Percentiles rank a stretch among this genome's conserved stretches.
phyloP scores from a whole-genome alignment of 2,888 invertebrate genomes.

The Lamproptera curius region DNA sequence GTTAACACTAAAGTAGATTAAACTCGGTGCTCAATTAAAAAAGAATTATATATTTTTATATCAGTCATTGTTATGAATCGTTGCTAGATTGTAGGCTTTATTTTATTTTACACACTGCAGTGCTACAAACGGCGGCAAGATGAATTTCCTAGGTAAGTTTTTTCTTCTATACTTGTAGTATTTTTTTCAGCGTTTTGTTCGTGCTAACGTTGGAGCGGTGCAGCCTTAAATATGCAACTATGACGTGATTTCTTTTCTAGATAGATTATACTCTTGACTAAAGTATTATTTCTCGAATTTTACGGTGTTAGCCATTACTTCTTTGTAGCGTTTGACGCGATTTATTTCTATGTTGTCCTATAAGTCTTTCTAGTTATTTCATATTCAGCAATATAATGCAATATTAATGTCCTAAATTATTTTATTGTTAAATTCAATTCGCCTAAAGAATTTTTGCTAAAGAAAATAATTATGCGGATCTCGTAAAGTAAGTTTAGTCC shows the following conservation, averaged over 20 bases:
- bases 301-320: too few relatives aligned
- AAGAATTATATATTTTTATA: constrained; percentile 61
- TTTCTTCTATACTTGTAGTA: constrained; percentile 26
- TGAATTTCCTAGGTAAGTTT: constrained; percentile 72
- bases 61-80: constrained; percentile 58
- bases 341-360: too few relatives aligned
- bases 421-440: too few relatives aligned
- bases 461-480: too few relatives aligned
- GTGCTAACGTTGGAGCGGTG: constrained; percentile 2
- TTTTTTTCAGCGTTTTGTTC: constrained; percentile 10
- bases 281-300: too few relatives aligned
- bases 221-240: constrained; percentile 1
- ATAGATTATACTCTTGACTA: constrained; percentile 1
- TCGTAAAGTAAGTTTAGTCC: too few relatives aligned
- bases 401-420: too few relatives aligned
- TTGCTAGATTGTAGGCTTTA: constrained; percentile 44
- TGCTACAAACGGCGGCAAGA: constrained; percentile 44
- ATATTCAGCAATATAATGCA: too few relatives aligned
- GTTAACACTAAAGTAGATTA: constrained; percentile 56
- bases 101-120: constrained; percentile 37
- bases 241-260: not conserved
- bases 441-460: too few relatives aligned
- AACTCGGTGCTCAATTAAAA: constrained; percentile 69
- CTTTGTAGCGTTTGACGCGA: too few relatives aligned
- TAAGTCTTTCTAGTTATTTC: too few relatives aligned